Conservation (phyloP, 2,113 vertebrate genomes). For the Drymodes brunneopygia region DNA sequence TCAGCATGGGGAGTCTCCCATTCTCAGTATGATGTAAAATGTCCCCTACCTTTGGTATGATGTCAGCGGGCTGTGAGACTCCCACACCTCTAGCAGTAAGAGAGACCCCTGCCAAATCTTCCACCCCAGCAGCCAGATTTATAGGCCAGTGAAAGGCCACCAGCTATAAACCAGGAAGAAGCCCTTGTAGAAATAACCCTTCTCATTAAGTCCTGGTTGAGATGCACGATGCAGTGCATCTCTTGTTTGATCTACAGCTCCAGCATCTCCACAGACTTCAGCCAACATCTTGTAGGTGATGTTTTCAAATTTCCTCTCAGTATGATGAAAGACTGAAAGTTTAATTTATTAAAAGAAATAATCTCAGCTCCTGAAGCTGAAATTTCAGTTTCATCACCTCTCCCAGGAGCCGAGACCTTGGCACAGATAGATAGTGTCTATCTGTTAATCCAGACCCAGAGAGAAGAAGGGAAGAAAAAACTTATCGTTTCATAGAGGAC, state of each 20-base stretch:
- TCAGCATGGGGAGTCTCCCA: not conserved
- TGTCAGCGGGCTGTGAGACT: fast-evolving
- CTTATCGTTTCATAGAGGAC: fast-evolving
- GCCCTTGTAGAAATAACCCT: not conserved
- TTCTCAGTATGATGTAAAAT: not conserved
- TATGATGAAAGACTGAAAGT: not conserved
- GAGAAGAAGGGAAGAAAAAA: not conserved
- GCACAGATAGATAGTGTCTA: not conserved
- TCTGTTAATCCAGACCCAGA: not conserved
- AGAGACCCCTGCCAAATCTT: not conserved
- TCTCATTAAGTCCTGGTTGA: fast-evolving
- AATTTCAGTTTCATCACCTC: not conserved
- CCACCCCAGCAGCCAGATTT: not conserved
- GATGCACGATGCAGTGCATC: fast-evolving
- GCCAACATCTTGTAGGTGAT: not conserved
- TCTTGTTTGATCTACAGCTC: not conserved
- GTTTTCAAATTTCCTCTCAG: not conserved
- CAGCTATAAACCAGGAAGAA: not conserved
- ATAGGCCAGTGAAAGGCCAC: not conserved
- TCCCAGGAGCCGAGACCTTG: not conserved
- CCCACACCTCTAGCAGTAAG: not conserved
- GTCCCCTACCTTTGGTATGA: not conserved
- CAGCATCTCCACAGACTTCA: not conserved
- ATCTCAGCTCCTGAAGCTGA: not conserved
- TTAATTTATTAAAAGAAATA: not conserved